Evolutionary conservation across 92 coral and sea anemone genomes (phyloP), one percentile per base, ranked within the genome.

Genomic region (Epizoanthus fatuus): DNA sequence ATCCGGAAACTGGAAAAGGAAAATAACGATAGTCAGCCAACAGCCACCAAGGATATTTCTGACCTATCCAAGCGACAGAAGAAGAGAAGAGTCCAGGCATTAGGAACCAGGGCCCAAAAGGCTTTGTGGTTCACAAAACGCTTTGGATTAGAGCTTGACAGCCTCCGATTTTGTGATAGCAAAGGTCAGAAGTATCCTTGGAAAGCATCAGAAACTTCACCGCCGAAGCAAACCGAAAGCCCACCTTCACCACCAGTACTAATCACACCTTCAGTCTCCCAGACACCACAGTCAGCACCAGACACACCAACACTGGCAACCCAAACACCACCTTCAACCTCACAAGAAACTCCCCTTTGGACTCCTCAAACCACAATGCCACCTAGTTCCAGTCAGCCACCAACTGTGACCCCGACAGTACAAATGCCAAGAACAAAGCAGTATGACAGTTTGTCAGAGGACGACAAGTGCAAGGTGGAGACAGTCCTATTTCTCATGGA

Each of bases 91-190:
- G 10, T 84, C 20, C 76, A 71, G 74, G 39, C 89, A 86, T 13
- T 75, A 63, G 74, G 77, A 76, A 83, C 87, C 45, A 81, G 91
- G 71, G 87, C 87, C 78, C 54, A 88, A 51, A 81, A 88, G 54
- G 88, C 84, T 47, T 64, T 88, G 69, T 82, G 87, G 88, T 88
- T 88, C 56, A 54, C 69, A 63, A 39, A 73, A 72, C 62, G 66
- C 82, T 88, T 88, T 64, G 88, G 87, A 40, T 63, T 81, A 15
- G 83, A 88, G 57, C 73, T 88, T 38, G 91, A 81, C 20, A 49
- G 63, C 74, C 66, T 88, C 29, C 75, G 81, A 78, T 81, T 88
- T 35, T 37, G 56, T 29, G 87, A 88, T 82, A 60, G 49, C 38
- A 82, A 82, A 59, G 84, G 91, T 47, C 52, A 47, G 52, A 47